Evolutionary conservation across 2,888 invertebrate species (phyloP), one percentile per base, ranked within the genome.

Genomic region (Xestia rhomboidea): DNA sequence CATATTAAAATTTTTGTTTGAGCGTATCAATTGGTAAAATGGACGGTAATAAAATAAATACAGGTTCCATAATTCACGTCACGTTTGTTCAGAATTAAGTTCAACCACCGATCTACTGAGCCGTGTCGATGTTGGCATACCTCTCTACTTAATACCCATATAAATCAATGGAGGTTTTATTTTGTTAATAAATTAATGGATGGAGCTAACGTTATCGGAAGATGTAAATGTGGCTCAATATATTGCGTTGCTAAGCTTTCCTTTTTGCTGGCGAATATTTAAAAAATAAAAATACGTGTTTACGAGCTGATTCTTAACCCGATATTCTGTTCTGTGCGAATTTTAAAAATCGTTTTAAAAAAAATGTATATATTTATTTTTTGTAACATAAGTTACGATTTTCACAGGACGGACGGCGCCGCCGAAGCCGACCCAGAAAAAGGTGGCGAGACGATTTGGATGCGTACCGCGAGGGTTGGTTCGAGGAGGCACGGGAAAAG

Each of bases 161-260:
- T 76, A 76, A 76, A 27, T 79, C 64, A 80, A 64, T 67, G 46
- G 44, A 44, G 81, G 71, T 60, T 84, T 84, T 84, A 76, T 79
- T 79, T 87, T 73, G 71, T 79, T 76, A 84, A 84, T 81, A 81
- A 84, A 84, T 84, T 84, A 84, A 87, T 84, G 76, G 79, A 79
- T 57, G 18, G 70, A 60, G 77, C 49, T 70, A 68, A 60, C 54
- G 64, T 79, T 73, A 84, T 79, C 69, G 63, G 24, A 46, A 44
- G 54, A 68, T 86, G 79, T 77, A 70, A 77, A 86, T 68, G 63
- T 27, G 54, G 57, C 10, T 57, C 30, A 7, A 77, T 86, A 77
- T 75, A 86, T 86, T 77, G 49, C 66, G 46, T 7, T 38, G n/a
- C 64, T 49, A 70, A 78, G 69, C 46, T 68, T 63, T 21, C 8